phyloP scores from a whole-genome alignment of 2,113 vertebrate genomes.

The Pelecanus crispus region DNA sequence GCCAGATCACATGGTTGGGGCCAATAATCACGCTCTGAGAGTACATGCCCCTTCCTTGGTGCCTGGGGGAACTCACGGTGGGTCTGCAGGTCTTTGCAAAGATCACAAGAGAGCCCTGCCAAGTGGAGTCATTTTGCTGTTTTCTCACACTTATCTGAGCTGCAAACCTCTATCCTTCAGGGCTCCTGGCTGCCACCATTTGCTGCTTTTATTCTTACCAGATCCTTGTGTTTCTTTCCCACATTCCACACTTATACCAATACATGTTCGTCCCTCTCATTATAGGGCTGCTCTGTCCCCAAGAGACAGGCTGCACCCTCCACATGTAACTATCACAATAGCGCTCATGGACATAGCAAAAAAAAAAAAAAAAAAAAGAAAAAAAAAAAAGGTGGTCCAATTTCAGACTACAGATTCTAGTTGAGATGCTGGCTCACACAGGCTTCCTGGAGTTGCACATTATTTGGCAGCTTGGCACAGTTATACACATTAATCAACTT shows the following conservation, averaged over 20 bases:
- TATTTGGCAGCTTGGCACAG: neutral
- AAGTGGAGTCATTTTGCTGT: neutral
- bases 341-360: accelerated
- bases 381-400: neutral
- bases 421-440: neutral
- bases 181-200: neutral
- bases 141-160: neutral
- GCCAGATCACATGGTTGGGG: neutral
- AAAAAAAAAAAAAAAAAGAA: neutral
- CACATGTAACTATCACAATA: accelerated
- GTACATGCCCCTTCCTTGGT: accelerated
- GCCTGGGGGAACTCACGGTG: neutral
- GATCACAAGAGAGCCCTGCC: neutral
- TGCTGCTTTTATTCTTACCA: neutral
- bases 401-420: neutral
- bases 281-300: neutral
- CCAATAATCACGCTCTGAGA: neutral
- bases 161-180: neutral
- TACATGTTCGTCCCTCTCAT: accelerated
- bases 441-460: neutral
- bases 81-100: neutral
- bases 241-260: neutral
- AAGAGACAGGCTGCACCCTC: neutral
- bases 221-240: neutral
- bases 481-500: neutral